A percentile compares a stretch with the other conserved stretches of the same genome.
Conservation (phyloP, 2,888 invertebrate genomes). For the Dolichopus griseipennis region DNA sequence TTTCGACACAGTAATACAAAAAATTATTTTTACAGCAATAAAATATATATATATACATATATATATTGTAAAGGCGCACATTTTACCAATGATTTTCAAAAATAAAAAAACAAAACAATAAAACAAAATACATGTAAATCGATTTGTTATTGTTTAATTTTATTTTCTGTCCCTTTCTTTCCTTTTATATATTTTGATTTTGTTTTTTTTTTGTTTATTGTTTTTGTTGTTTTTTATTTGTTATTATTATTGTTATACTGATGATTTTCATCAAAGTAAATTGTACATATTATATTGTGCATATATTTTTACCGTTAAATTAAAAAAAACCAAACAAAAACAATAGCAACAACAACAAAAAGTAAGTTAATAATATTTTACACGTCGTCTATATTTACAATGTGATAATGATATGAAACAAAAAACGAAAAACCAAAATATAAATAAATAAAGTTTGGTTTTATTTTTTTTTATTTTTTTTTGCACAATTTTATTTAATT, state of each 20-base stretch:
- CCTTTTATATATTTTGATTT: not conserved
- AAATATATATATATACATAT: too few relatives aligned
- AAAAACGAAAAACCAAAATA: too few relatives aligned
- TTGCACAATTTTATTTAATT: not conserved
- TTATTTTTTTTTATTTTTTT: not conserved
- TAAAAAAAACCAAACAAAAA: not conserved
- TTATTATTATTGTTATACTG: too few relatives aligned
- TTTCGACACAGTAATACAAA: not conserved
- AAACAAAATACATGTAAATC: not conserved
- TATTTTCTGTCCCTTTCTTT: not conserved
- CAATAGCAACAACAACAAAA: not conserved
- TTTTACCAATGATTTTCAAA: too few relatives aligned
- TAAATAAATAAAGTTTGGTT: too few relatives aligned
- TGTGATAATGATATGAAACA: not conserved
- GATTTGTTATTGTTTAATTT: conserved; percentile 6
- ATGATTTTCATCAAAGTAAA: conserved; percentile 1
- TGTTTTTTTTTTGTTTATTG: not conserved
- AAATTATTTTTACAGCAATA: too few relatives aligned
- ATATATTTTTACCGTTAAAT: too few relatives aligned
- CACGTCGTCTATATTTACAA: not conserved
- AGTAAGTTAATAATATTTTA: not conserved
- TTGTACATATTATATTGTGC: not conserved
- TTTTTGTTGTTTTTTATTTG: too few relatives aligned
- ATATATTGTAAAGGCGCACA: not conserved
- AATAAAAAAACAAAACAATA: not conserved